Conservation (phyloP, 2,797 vertebrate genomes). For the Anomalospiza imberbis region DNA sequence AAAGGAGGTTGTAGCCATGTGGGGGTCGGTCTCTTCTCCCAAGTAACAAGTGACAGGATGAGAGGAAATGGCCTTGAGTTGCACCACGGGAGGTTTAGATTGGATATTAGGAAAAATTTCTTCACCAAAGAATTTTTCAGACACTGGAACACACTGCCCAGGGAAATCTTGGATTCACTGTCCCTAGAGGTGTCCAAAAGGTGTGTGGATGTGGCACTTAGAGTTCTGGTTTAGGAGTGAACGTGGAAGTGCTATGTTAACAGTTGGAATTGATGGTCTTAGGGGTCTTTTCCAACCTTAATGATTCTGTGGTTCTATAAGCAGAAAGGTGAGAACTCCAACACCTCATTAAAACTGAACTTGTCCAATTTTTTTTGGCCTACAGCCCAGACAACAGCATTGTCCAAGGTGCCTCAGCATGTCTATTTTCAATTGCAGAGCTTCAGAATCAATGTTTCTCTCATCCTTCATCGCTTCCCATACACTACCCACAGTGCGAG, state of each 20-base stretch:
- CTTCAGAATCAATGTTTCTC: neutral
- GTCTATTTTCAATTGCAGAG: neutral
- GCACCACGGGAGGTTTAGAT: neutral
- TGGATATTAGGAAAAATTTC: neutral
- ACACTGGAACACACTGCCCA: neutral
- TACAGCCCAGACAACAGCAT: neutral
- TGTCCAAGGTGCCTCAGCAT: neutral
- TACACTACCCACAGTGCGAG: neutral
- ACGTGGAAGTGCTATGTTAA: neutral
- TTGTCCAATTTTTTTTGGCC: neutral
- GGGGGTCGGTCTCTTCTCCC: rapidly evolving
- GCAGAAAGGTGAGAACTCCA: neutral
- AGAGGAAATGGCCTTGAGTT: neutral
- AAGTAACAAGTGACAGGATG: neutral
- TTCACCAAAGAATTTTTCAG: neutral
- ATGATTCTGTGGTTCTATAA: neutral
- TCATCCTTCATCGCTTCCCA: neutral
- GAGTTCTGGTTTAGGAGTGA: neutral
- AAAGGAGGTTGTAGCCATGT: neutral
- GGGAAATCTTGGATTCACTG: neutral
- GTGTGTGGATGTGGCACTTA: neutral
- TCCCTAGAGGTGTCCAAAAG: neutral
- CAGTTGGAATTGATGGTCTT: neutral
- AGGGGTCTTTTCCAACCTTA: neutral
- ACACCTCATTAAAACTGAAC: constrained; percentile 8